A percentile compares a stretch with the other conserved stretches of the same genome.
These are phyloP conservation scores for Riparia riparia DNA, from an alignment of 2,113 vertebrate species.

Conservation along the genomic window DNA sequence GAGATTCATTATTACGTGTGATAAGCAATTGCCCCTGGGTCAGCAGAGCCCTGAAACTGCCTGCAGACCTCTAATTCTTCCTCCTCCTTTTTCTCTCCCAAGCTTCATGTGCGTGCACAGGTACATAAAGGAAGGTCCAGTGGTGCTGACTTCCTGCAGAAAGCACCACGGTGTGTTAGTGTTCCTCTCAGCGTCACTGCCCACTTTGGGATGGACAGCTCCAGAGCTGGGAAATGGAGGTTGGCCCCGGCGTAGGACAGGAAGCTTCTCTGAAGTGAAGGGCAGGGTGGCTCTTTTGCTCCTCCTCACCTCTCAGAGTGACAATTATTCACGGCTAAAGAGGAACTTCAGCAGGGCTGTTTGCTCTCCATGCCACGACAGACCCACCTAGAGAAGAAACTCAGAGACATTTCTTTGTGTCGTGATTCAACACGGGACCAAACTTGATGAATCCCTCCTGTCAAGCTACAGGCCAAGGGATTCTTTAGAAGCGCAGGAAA, in stretches of 20 bases:
- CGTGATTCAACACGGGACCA: rapidly evolving
- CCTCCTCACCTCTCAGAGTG: background rate
- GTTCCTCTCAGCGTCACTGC: background rate
- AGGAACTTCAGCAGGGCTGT: background rate
- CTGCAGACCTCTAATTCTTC: background rate
- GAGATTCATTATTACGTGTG: background rate
- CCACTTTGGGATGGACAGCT: background rate
- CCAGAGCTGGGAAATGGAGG: background rate
- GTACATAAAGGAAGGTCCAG: background rate
- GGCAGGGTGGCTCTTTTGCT: background rate
- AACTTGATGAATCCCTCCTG: background rate
- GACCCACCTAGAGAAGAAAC: background rate
- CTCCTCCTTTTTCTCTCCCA: background rate
- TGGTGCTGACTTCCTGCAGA: background rate
- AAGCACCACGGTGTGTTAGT: too few relatives aligned
- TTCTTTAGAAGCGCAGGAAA: background rate
- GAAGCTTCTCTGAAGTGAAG: background rate
- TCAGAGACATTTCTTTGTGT: background rate
- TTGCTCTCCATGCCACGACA: background rate
- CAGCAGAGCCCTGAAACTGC: background rate
- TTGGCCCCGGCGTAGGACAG: background rate
- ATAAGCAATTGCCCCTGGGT: background rate
- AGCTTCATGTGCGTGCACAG: background rate
- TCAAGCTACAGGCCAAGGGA: background rate
- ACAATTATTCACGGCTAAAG: background rate